Conservation (phyloP, 2,113 vertebrate species). For the Pseudopipra pipra region DNA sequence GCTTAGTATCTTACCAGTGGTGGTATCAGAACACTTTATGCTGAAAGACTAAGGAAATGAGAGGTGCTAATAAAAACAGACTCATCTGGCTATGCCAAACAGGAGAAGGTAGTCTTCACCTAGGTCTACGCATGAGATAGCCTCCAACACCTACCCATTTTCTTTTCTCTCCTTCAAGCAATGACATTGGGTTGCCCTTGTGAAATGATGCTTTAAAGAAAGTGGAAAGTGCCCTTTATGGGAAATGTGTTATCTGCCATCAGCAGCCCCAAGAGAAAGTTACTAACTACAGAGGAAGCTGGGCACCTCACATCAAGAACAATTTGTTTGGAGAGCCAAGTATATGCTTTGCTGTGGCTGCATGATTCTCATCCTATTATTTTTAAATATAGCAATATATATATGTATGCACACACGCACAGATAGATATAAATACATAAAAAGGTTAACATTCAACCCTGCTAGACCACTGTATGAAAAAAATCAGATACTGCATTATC, state of each 20-base stretch:
- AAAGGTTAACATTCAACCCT: not conserved
- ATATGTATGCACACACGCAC: not conserved
- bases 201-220: not conserved
- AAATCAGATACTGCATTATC: not conserved
- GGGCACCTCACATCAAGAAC: not conserved
- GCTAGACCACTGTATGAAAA: not conserved
- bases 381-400: not conserved
- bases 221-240: not conserved
- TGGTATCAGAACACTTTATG: not conserved
- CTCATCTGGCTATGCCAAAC: not conserved
- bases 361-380: not conserved
- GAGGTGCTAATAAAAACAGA: not conserved
- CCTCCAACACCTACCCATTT: not conserved
- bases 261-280: not conserved
- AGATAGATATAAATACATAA: not conserved
- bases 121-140: accelerated
- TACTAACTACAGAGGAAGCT: not conserved
- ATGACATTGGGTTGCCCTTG: not conserved
- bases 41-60: not conserved
- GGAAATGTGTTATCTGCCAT: not conserved
- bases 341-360: not conserved
- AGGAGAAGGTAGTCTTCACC: not conserved
- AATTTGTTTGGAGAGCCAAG: constrained; percentile 18
- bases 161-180: not conserved
- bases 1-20: not conserved